Conservation (phyloP, 2,113 vertebrate species). For the Sinocyclocheilus anophthalmus region DNA sequence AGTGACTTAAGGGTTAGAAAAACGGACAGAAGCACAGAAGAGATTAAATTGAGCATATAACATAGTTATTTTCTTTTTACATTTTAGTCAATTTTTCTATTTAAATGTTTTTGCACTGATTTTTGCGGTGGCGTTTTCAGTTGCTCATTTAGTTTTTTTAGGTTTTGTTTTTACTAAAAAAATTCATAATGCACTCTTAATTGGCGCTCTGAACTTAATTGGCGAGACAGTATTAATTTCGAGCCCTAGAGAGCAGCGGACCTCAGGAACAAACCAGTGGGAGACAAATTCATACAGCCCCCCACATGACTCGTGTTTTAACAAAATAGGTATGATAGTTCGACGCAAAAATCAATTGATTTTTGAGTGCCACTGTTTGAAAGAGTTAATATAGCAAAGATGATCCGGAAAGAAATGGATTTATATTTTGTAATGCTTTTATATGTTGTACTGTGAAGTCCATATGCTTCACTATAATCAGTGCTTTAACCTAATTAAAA, state of each 20-base stretch:
- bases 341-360: not conserved
- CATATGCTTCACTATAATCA: not conserved
- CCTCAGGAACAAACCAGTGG: constrained; percentile 34
- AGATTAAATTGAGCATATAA: not conserved
- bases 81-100: not conserved
- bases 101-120: not conserved
- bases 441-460: not conserved
- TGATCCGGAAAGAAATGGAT: not conserved
- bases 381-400: constrained; percentile 5
- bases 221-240: constrained; percentile 64
- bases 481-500: not conserved
- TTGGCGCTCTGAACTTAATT: constrained; percentile 77
- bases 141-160: not conserved
- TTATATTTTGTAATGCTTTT: not conserved
- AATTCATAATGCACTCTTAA: constrained; percentile 70
- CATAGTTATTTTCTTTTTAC: not conserved
- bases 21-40: not conserved
- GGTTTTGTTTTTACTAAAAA: constrained; percentile 55
- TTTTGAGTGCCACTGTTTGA: not conserved
- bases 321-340: constrained; percentile 8
- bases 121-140: not conserved
- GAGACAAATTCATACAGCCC: constrained; percentile 33
- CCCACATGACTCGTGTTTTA: constrained; percentile 40
- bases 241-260: constrained; percentile 47
- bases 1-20: not conserved